Base-by-base conservation (phyloP, 2,888 invertebrate genomes). In the Agriotes lineatus region DNA sequence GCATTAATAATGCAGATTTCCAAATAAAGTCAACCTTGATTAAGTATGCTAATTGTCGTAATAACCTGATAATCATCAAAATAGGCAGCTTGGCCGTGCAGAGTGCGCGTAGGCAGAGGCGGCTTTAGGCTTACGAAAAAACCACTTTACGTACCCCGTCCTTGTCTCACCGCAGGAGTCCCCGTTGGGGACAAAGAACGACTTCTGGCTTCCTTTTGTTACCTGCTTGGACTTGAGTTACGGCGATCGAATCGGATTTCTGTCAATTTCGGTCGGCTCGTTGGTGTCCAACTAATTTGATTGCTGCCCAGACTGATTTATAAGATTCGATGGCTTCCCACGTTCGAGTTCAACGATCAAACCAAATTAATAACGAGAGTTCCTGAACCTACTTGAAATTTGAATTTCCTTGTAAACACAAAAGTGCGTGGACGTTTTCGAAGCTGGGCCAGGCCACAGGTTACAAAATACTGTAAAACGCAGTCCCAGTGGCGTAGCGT, bases 41-140 rank as follows among this genome's bases (percentile, higher is more conserved):
- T 64, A 64, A 20, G 14, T 64, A 64, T 64, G 64, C 64, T 64
- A 64, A 64, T 64, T 56, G 56, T 57, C 37, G 35, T 48, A 45
- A 57, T 45, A 57, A 35, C 37, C 10, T 7, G 57, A 56, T 57
- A 64, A 16, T 37, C 30, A 64, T 64, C 64, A 37, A 54, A 62
- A 52, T 62, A 39, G 62, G 22, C 54, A 54, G 62, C 42, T 42
- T 54, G 54, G 16, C 19, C 39, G 25, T 39, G 39, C 19, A 62
- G 22, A 50, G 52, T 19, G 19, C 18, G 42, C 16, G 58, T 58
- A 44, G 58, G 58, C 25, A 42, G 42, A 14, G 22, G 58, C 22
- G 44, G 44, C 25, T 37, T 33, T 9, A 33, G 35, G 19, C 18
- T 9, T 19, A 9, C 4, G 6, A 7, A 19, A 42, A 56, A 56